These are phyloP conservation scores for Bradypodion pumilum DNA, from an alignment of 2,797 vertebrate genomes.

Conservation along the genomic window DNA sequence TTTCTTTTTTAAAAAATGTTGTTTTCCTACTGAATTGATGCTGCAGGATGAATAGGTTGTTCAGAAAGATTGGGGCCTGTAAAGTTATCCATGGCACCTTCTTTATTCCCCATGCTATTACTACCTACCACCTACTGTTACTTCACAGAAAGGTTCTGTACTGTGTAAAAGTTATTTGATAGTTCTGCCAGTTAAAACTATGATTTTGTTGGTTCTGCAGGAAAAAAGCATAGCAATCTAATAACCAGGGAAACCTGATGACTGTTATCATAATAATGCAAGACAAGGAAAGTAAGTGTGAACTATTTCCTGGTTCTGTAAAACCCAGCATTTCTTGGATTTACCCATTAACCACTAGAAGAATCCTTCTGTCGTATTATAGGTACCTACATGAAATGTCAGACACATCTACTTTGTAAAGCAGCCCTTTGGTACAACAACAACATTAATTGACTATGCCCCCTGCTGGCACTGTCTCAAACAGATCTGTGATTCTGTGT, in stretches of 20 bases:
- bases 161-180: neutral
- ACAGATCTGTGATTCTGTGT: neutral
- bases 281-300: neutral
- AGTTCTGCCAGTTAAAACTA: neutral
- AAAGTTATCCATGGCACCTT: neutral
- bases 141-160: neutral
- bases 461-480: neutral
- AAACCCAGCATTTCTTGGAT: neutral
- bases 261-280: neutral
- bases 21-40: neutral
- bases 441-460: neutral
- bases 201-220: neutral
- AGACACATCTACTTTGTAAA: neutral
- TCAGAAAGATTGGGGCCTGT: neutral
- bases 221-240: neutral
- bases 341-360: neutral
- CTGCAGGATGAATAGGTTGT: neutral
- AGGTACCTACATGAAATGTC: neutral
- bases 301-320: neutral
- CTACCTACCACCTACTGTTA: neutral
- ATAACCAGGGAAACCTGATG: neutral
- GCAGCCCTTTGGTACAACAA: neutral
- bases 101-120: neutral
- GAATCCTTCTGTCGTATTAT: neutral
- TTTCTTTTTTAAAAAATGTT: neutral